phyloP scores from a whole-genome alignment of 2,888 invertebrate genomes.

The Eulithis testata region DNA sequence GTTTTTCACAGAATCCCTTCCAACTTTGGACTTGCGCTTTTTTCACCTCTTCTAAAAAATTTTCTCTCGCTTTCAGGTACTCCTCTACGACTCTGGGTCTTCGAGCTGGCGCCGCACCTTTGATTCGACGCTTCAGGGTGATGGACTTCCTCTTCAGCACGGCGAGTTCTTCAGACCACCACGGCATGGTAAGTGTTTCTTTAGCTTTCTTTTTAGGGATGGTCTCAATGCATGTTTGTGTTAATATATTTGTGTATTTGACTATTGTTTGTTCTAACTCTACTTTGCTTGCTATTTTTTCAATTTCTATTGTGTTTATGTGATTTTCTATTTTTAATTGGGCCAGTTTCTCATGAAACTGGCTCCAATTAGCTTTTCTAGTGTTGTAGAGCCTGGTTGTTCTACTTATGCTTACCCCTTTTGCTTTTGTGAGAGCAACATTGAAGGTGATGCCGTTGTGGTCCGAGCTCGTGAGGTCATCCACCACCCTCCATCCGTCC shows the following conservation, averaged over 20 bases:
- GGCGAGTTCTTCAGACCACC: no score
- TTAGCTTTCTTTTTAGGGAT: background rate
- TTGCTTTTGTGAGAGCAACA: background rate
- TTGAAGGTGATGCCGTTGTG: background rate
- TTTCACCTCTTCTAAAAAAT: background rate
- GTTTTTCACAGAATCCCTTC: no score
- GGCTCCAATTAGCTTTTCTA: no score
- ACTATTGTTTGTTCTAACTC: background rate
- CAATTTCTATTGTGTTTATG: background rate
- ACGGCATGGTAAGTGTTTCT: no score
- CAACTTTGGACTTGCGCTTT: background rate
- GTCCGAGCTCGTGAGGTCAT: background rate
- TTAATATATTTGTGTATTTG: background rate
- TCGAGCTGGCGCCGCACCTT: no score
- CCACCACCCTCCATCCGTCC: background rate
- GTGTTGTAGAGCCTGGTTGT: background rate
- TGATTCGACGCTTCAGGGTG: no score
- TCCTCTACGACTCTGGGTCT: background rate
- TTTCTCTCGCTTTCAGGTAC: conserved; percentile 16
- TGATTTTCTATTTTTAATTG: background rate
- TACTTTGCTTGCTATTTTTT: background rate
- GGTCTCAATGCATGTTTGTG: background rate
- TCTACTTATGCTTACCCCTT: background rate
- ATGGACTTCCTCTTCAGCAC: no score
- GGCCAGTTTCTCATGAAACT: background rate